Evolutionary conservation across 2,888 invertebrate species (phyloP), one percentile per base, ranked within the genome.

Genomic region (Eupithecia exiguata): DNA sequence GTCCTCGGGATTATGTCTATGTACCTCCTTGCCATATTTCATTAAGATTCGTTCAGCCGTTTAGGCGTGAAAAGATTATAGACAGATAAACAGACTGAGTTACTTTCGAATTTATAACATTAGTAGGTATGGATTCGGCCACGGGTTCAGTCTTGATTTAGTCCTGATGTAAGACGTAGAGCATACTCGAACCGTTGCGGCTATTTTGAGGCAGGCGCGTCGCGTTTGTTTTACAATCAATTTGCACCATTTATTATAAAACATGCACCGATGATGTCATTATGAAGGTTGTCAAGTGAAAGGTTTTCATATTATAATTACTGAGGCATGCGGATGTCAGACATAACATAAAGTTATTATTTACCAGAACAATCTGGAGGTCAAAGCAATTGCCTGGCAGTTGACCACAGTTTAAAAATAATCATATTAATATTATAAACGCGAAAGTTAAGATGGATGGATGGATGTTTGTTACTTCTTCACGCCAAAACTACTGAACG

Each of bases 291-390:
- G 69, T 72, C 36, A 68, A 71, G 78, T 81, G 78, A 81, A 79
- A 79, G 78, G 75, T 72, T 66, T 75, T 9, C 70, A 71, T 69
- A 73, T 46, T 58, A 58, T 75, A 30, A 30, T 46, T 49, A 70
- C 43, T 53, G 36, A 49, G 77, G 81, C 79, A 82, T 87, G 87
- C 77, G 88, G 86, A 81, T 86, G 85, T 78, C 83, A 89, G 72
- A 80, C 21, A 25, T 25, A 58, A 25, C 58, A 58, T 40, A 43
- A 72, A 62, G 46, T 70, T 76, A 71, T 75, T 69, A 43, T 67
- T 70, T 76, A 75, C 76, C 58, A 74, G 74, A 63, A 73, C 70
- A 62, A 68, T 58, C 38, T 58, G 77, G 74, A 77, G 77, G 80
- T 73, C 77, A 70, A 4, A 38, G 21, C 35, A 35, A 62, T 62